Base-by-base conservation (phyloP, 2,888 invertebrate species). In the Drosophila meridiana region DNA sequence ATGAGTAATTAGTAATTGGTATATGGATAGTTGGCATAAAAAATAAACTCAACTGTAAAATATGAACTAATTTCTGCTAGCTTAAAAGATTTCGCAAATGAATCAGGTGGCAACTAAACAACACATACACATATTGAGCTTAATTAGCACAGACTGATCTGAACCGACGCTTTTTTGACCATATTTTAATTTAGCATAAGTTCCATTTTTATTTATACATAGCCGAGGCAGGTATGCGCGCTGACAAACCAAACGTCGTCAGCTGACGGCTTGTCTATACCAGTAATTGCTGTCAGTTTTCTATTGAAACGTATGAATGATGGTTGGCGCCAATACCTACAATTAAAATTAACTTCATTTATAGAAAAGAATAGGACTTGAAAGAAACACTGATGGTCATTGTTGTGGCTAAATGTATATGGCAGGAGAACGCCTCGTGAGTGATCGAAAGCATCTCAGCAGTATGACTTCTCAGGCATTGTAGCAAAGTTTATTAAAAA, bases 71-170 rank as follows among this genome's bases (percentile, higher is more conserved):
- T 58, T 45, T 40, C 14, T 6, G 32, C 40, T 43, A 14, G 4
- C 26, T 20, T n/a, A 20, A 11, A 34, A 11, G 8, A 38, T 11
- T 36, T 38, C 11, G 4, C 0, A 11, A 32, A 52, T n/a, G 43
- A 14, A 40, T 40, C n/a, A n/a, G 42, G 42, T 13, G 13, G 32
- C 14, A 50, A 59, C 11, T 26, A 11, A 14, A 20, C 26, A 28
- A 42, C 1, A 28, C 20, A 20, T 20, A 20, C 20, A 34, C 32
- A 34, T 43, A 38, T 52, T 56, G 55, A 47, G 70, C 14, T 45
- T 80, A 87, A 87, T 90, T 87, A 82, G 79, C 90, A 85, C 80
- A 80, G 86, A 88, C 83, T 84, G 87, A 79, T 73, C 77, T 73
- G 75, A 83, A 65, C 73, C 68, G 50, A 8, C 57, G 65, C 59